These are phyloP conservation scores for Nudaria mundana DNA, from an alignment of 2,888 invertebrate species.

Conservation along the genomic window DNA sequence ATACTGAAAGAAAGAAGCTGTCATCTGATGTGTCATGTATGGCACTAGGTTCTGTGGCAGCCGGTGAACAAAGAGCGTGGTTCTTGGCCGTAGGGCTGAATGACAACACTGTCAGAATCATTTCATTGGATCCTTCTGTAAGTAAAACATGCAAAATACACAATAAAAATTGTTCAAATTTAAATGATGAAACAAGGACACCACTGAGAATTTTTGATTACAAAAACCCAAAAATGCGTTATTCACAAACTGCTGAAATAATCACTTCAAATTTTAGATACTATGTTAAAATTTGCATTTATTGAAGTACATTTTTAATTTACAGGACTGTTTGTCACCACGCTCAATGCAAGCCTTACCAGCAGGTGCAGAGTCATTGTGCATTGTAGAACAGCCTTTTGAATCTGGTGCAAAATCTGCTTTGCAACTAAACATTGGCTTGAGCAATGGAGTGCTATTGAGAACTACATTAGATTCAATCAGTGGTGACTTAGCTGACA, in stretches of 20 bases:
- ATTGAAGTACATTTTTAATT: slow-evolving; percentile 9
- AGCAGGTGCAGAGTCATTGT: slow-evolving; percentile 97
- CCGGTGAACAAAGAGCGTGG: slow-evolving; percentile 96
- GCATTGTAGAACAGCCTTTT: slow-evolving; percentile 93
- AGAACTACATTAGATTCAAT: slow-evolving; percentile 97
- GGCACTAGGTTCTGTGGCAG: slow-evolving; percentile 97
- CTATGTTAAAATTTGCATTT: background rate
- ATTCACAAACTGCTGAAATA: slow-evolving; percentile 65
- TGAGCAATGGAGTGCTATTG: slow-evolving; percentile 97
- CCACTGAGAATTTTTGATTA: slow-evolving; percentile 76
- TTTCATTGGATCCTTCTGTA: slow-evolving; percentile 96
- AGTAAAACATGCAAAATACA: too few species aligned
- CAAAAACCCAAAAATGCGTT: slow-evolving; percentile 75
- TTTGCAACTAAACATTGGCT: slow-evolving; percentile 96
- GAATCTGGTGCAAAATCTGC: slow-evolving; percentile 86
- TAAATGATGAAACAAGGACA: slow-evolving; percentile 78
- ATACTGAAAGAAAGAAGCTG: slow-evolving; percentile 98
- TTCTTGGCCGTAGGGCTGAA: slow-evolving; percentile 97
- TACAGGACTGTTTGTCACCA: slow-evolving; percentile 94
- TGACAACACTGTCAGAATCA: slow-evolving; percentile 98
- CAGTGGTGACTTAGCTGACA: slow-evolving; percentile 98
- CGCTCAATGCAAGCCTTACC: slow-evolving; percentile 98
- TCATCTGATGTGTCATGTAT: slow-evolving; percentile 98
- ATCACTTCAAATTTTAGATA: background rate
- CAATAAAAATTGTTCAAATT: too few species aligned